These are phyloP conservation scores for Panulirus ornatus DNA, from an alignment of 1,140 invertebrate species.

Conservation along the genomic window DNA sequence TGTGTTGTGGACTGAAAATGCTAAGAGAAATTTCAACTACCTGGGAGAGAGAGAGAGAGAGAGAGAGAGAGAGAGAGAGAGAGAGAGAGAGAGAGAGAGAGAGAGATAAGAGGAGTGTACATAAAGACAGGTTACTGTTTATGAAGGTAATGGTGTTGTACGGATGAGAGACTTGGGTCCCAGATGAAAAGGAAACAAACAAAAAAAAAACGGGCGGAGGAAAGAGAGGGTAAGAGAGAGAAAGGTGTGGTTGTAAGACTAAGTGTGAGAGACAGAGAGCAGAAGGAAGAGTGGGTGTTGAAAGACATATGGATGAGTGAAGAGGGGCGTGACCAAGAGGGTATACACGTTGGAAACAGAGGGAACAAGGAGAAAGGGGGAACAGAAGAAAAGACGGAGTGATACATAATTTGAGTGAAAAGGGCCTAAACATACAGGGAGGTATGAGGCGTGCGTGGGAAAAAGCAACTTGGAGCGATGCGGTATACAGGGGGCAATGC, in stretches of 20 bases:
- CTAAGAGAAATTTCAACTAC: not conserved
- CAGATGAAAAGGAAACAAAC: not conserved
- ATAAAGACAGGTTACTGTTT: not conserved
- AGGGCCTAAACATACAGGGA: no score
- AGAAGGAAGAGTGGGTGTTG: not conserved
- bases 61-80: constrained; percentile 6
- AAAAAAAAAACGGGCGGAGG: not conserved
- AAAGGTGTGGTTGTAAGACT: not conserved
- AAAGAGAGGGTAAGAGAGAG: not conserved
- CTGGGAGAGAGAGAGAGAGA: not conserved
- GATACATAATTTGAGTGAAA: no score
- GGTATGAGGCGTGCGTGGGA: no score
- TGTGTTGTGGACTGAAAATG: no score
- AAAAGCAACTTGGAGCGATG: no score
- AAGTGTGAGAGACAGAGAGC: not conserved
- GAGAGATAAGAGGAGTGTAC: not conserved
- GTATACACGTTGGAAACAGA: no score
- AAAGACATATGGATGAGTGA: not conserved
- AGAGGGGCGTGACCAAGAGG: not conserved
- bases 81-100: not conserved
- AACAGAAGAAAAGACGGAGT: not conserved
- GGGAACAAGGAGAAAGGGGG: no score
- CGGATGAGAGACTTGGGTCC: not conserved
- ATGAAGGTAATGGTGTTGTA: not conserved
- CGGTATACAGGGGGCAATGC: no score